A percentile compares a stretch with the other conserved stretches of the same genome.
Conservation (phyloP, 2,113 vertebrate species). For the Uria aalge region DNA sequence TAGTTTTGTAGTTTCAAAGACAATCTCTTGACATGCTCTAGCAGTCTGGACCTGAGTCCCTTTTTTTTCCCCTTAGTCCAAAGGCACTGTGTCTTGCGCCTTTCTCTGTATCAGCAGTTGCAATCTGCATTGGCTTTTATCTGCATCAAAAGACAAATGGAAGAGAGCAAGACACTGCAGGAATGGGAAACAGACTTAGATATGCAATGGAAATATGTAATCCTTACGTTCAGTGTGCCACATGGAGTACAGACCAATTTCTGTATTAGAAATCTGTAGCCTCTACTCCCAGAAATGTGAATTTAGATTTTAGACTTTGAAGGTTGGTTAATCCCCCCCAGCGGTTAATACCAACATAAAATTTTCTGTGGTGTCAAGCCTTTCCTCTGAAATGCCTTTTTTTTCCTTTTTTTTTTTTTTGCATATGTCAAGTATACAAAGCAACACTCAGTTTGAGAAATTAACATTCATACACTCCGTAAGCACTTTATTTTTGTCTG, state of each 20-base stretch:
- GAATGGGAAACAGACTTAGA: conserved; percentile 12
- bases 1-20: conserved; percentile 55
- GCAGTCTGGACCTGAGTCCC: not conserved
- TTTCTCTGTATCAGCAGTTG: conserved; percentile 45
- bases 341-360: conserved; percentile 1
- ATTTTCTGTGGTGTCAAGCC: conserved; percentile 25
- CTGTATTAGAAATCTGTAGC: not conserved
- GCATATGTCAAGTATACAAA: conserved; percentile 30
- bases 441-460: conserved; percentile 23
- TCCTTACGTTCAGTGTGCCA: not conserved
- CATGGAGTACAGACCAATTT: not conserved
- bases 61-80: conserved; percentile 7
- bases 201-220: not conserved
- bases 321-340: not conserved
- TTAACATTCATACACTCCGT: conserved; percentile 32
- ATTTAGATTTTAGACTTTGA: conserved; percentile 10
- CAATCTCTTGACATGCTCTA: conserved; percentile 45
- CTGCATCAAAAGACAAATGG: conserved; percentile 56
- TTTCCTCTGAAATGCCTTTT: conserved; percentile 11
- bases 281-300: not conserved
- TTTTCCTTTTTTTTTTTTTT: not conserved
- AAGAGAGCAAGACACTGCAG: conserved; percentile 30
- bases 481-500: conserved; percentile 50
- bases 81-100: conserved; percentile 16
- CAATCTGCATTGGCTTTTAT: conserved; percentile 55